phyloP scores from a whole-genome alignment of 2,113 vertebrate genomes.

The Callocephalon fimbriatum region DNA sequence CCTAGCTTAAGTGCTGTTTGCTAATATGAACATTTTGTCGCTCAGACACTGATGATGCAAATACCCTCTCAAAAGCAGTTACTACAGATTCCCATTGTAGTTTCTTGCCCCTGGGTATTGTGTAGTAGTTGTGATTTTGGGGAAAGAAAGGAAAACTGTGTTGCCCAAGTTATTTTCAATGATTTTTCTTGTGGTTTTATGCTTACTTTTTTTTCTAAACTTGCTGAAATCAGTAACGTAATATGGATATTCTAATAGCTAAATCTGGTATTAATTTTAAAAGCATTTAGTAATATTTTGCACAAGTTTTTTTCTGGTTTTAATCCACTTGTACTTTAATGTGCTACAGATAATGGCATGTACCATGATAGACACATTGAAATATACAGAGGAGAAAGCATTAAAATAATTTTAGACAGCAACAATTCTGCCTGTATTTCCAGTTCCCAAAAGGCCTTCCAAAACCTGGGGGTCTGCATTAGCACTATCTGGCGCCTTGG shows the following conservation, averaged over 20 bases:
- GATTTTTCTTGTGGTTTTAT: background rate
- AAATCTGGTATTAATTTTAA: background rate
- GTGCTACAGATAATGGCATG: background rate
- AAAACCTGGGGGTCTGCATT: background rate
- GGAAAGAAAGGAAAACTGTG: background rate
- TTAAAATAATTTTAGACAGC: background rate
- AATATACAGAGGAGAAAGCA: background rate
- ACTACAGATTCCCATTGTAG: background rate
- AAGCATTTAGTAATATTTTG: background rate
- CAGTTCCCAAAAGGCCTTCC: background rate
- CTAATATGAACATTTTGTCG: background rate
- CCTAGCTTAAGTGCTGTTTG: background rate
- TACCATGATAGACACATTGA: background rate
- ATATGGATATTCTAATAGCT: background rate
- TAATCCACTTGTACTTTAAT: background rate
- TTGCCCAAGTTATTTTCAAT: background rate
- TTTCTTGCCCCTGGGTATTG: background rate
- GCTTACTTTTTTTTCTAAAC: background rate
- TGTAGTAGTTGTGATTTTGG: background rate
- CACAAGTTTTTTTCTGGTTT: background rate
- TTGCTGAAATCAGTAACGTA: background rate
- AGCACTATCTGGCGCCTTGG: rapidly evolving
- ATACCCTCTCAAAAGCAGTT: background rate
- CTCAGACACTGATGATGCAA: background rate
- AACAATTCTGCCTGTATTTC: background rate